These are phyloP conservation scores for Ramazzottius varieornatus DNA, from an alignment of 2,888 invertebrate genomes.

Conservation along the genomic window DNA sequence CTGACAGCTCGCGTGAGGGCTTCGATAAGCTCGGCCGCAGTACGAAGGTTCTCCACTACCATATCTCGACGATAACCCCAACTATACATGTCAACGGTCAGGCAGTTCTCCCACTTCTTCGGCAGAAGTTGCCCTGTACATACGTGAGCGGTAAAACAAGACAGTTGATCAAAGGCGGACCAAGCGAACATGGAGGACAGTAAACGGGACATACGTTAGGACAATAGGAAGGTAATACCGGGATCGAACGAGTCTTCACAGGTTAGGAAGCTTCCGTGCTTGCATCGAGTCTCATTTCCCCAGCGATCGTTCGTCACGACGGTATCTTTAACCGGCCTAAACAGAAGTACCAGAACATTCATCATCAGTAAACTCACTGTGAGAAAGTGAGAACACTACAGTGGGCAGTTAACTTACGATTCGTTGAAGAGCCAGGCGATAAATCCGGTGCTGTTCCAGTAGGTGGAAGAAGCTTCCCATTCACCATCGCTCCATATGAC, in stretches of 20 bases:
- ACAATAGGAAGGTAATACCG: conserved; percentile 13
- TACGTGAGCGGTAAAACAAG: too few relatives aligned
- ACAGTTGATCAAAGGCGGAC: too few relatives aligned
- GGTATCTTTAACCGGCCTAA: conserved; percentile 23
- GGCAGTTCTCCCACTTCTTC: conserved; percentile 29
- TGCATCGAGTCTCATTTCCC: conserved; percentile 22
- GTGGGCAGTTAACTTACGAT: too few relatives aligned
- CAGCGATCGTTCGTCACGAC: conserved; percentile 27
- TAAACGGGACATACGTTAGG: too few relatives aligned
- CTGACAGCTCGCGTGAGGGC: conserved; percentile 19
- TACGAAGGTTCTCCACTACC: conserved; percentile 14
- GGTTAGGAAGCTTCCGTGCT: conserved; percentile 25
- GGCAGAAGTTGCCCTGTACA: conserved; percentile 13
- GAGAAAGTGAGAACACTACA: too few relatives aligned
- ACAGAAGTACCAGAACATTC: too few relatives aligned
- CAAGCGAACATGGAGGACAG: too few relatives aligned
- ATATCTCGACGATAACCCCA: conserved; percentile 27
- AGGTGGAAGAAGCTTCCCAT: conserved; percentile 13
- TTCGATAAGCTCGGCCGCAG: conserved; percentile 13
- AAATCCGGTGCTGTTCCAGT: conserved; percentile 24
- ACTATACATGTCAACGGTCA: conserved; percentile 25
- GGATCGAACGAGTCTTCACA: conserved; percentile 24
- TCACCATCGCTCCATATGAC: conserved; percentile 22
- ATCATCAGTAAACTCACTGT: too few relatives aligned
- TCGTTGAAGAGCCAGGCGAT: conserved; percentile 26